Conservation (phyloP, 1,140 invertebrate genomes). For the Cylas formicarius region DNA sequence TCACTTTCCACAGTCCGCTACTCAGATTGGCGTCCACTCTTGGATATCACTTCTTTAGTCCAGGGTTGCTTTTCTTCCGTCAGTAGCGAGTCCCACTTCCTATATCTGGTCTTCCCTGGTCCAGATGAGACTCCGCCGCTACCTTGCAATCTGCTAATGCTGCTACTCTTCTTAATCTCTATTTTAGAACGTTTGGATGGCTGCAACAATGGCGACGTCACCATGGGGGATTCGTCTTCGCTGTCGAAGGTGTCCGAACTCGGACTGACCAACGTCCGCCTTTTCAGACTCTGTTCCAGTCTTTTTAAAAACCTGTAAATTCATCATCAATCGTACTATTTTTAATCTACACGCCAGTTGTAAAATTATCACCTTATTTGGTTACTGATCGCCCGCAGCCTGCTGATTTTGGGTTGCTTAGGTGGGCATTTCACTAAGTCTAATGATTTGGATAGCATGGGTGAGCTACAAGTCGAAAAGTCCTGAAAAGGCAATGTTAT, state of each 20-base stretch:
- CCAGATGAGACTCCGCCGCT: slow-evolving; percentile 11
- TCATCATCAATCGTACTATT: neutral
- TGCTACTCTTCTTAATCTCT: slow-evolving; percentile 44
- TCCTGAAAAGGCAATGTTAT: too few relatives aligned
- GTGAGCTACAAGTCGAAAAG: slow-evolving; percentile 14
- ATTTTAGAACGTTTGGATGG: slow-evolving; percentile 31
- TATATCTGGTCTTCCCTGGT: slow-evolving; percentile 27
- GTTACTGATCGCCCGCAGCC: slow-evolving; percentile 58
- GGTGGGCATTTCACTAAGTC: slow-evolving; percentile 45
- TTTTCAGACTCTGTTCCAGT: slow-evolving; percentile 54
- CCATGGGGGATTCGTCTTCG: slow-evolving; percentile 51
- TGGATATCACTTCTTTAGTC: slow-evolving; percentile 32
- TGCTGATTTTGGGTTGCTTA: slow-evolving; percentile 51
- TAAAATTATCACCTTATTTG: slow-evolving; percentile 53
- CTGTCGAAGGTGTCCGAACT: slow-evolving; percentile 49
- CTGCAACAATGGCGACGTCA: slow-evolving; percentile 50
- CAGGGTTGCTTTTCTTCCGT: slow-evolving; percentile 31
- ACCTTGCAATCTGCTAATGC: slow-evolving; percentile 42
- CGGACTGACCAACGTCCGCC: slow-evolving; percentile 47
- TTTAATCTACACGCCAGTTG: too few relatives aligned
- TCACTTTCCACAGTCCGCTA: too few relatives aligned
- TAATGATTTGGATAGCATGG: slow-evolving; percentile 38
- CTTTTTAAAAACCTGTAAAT: slow-evolving; percentile 46
- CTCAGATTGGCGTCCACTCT: slow-evolving; percentile 39
- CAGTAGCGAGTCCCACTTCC: slow-evolving; percentile 30